Evolutionary conservation across 2,888 invertebrate genomes (phyloP), one percentile per base, ranked within the genome.

Genomic region (Rutpela maculata): DNA sequence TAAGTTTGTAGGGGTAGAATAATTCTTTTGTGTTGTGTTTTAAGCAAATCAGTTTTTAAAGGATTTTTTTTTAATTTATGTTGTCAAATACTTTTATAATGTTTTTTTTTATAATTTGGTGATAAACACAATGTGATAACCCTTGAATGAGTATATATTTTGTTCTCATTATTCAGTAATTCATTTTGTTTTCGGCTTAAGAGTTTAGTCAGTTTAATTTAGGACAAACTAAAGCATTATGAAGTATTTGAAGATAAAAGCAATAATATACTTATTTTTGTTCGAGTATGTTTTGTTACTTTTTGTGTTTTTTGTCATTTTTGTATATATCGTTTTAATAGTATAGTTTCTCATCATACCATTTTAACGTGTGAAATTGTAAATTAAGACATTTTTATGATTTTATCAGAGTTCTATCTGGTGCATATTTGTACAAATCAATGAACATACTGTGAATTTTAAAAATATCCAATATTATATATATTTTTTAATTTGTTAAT

Each of bases 401-500:
- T 74, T 78, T 75, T 74, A 78, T 77, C 82, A 82, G 81, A 83
- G 81, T 81, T 83, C 75, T 82, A 83, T 83, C 82, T 83, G 83
- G 66, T 77, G 31, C 63, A 75, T 72, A 80, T 35, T 59, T 78
- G 76, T 80, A 80, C 78, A 80, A 78, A 80, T 50, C 57, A 66
- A n/a, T 56, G 55, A 68, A 56, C n/a, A 50, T 15, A 68, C 55
- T 66, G 43, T 26, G 4, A 57, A 15, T 78, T 74, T 78, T 78
- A 57, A 72, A 62, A 62, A 71, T 75, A 67, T 65, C 50, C 65
- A 31, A 74, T 22, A 66, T 59, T 74, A 74, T 73, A 75, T 31
- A 43, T 22, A 65, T 75, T 75, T 78, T 78, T 78, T 75, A 69
- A 72, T 73, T 75, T 75, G 68, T 65, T 59, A 72, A 73, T 70